Base-by-base conservation (phyloP, 2,888 invertebrate genomes). In the Anoplius nigerrimus region DNA sequence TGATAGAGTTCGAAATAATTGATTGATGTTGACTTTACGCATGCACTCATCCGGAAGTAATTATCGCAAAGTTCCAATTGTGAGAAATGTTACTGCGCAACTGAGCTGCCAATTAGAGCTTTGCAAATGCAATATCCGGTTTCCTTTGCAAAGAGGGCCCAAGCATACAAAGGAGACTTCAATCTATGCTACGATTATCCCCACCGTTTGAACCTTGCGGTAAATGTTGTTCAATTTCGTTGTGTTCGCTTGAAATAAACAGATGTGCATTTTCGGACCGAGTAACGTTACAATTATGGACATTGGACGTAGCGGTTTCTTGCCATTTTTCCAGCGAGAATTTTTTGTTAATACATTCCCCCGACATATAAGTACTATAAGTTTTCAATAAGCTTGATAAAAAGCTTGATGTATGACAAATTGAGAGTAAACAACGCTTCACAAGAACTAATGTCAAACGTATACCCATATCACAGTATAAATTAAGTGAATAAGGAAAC, bases 81-180 rank as follows among this genome's bases (percentile, higher is more conserved):
- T 64, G 56, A 57, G 57, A 68, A 75, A 75, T 53, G 69, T 34
- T 74, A 51, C 60, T 66, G 64, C 64, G 71, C 69, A 67, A 57
- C 56, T 57, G 58, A 58, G 59, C 45, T 61, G 53, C 52, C 67
- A 69, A 77, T 69, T 61, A 65, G 56, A 65, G 72, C 65, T 63
- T 68, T 71, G 70, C 72, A 81, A 76, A 80, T 80, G 76, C 66
- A 82, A 82, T 80, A 76, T 82, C 81, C 81, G 77, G 78, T 80
- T 74, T 76, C 67, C 73, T 76, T 79, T 80, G 69, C 72, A 75
- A 66, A 66, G 72, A 66, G 71, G 65, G 76, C 70, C 67, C 54
- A 67, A 66, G 68, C 77, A 70, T 58, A 79, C 75, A 79, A 82
- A 81, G 66, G 71, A 72, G 71, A 74, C 63, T 74, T 75, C 75